These are phyloP conservation scores for Forbesichthys agassizii DNA, from an alignment of 2,113 vertebrate genomes.

Conservation along the genomic window DNA sequence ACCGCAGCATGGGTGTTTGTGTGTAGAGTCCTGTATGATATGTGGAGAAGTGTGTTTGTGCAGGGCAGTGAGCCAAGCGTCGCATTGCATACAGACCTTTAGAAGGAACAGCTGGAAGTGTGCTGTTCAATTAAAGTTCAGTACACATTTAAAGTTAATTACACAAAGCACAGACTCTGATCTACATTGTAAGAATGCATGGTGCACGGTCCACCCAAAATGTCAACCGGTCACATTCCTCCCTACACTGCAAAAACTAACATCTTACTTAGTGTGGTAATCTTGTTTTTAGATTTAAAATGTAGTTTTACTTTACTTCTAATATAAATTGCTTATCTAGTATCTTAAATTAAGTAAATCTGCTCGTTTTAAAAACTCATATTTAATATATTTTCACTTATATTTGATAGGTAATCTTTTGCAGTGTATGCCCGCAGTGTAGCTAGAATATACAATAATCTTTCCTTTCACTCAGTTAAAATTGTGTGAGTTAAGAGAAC, in stretches of 20 bases:
- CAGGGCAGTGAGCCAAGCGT: constrained; percentile 29
- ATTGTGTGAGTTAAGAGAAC: no score
- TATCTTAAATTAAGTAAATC: no score
- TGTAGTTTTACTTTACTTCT: no score
- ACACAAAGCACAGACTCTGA: constrained; percentile 36
- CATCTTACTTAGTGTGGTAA: no score
- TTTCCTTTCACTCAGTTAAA: no score
- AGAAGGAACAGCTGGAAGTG: constrained; percentile 26
- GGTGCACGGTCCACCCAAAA: constrained; percentile 55
- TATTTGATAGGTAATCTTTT: no score
- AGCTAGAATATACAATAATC: constrained; percentile 26
- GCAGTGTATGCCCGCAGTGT: constrained; percentile 50
- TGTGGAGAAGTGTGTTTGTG: constrained; percentile 38
- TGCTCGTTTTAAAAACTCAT: no score
- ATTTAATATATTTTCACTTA: no score
- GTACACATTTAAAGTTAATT: constrained; percentile 39
- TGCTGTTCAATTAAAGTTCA: constrained; percentile 62
- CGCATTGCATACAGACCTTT: constrained; percentile 30
- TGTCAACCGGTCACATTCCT: constrained; percentile 50
- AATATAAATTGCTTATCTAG: no score
- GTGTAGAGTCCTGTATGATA: constrained; percentile 25
- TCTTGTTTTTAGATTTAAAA: no score
- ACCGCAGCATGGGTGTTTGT: constrained; percentile 33
- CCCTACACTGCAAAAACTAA: neutral
- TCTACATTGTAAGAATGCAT: constrained; percentile 69